Conservation (phyloP, 2,113 vertebrate genomes). For the Xiphophorus couchianus region DNA sequence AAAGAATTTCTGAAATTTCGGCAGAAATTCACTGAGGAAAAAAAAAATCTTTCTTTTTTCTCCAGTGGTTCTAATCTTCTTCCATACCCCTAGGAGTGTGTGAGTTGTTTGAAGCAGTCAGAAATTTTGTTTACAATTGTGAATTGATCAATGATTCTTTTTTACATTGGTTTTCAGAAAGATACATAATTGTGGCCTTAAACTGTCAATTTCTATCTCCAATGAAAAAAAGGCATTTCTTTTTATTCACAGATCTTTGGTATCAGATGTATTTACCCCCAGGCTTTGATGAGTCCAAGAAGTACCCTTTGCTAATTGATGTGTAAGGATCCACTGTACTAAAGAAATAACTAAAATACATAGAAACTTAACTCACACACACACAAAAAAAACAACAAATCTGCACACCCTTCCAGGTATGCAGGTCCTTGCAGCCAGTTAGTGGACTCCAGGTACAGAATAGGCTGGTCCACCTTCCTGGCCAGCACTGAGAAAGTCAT, state of each 20-base stretch:
- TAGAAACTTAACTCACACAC: not conserved
- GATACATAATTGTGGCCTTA: too few species aligned
- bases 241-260: slow-evolving; percentile 85
- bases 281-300: slow-evolving; percentile 88
- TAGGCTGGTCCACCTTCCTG: slow-evolving; percentile 92
- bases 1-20: too few species aligned
- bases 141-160: too few species aligned
- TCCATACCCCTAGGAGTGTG: too few species aligned
- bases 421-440: slow-evolving; percentile 96
- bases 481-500: slow-evolving; percentile 94
- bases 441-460: slow-evolving; percentile 80
- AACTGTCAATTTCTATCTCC: not conserved
- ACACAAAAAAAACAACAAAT: not conserved
- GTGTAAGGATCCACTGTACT: slow-evolving; percentile 83
- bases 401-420: slow-evolving; percentile 79
- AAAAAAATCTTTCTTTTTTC: too few species aligned
- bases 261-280: slow-evolving; percentile 95
- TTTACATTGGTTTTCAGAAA: too few species aligned
- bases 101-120: too few species aligned
- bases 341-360: not conserved
- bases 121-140: too few species aligned
- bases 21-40: too few species aligned
- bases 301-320: slow-evolving; percentile 93
- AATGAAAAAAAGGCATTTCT: not conserved
- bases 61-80: too few species aligned